Percentiles rank a stretch among this genome's conserved stretches.
phyloP scores from a whole-genome alignment of 2,113 vertebrate species.

The Strigops habroptila region DNA sequence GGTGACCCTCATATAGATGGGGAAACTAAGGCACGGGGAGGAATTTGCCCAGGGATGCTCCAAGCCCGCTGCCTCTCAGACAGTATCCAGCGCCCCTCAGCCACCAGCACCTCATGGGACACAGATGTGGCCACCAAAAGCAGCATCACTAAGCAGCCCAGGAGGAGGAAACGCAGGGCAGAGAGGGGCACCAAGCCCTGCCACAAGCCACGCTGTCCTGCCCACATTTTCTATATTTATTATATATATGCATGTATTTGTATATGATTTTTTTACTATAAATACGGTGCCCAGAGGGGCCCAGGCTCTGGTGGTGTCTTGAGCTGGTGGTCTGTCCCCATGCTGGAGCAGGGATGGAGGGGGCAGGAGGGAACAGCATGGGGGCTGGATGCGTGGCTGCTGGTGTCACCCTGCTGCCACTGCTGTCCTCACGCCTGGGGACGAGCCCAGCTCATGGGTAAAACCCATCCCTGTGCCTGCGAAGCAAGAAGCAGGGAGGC shows the following conservation, averaged over 20 bases:
- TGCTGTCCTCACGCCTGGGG: not conserved
- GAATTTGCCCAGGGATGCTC: not conserved
- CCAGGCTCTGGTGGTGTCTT: not conserved
- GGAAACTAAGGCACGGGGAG: not conserved
- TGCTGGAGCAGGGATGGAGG: rapidly evolving
- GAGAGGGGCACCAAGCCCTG: not conserved
- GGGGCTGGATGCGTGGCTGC: not conserved
- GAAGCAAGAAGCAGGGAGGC: rapidly evolving
- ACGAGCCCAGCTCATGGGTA: not conserved
- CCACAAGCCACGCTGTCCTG: not conserved
- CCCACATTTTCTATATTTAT: not conserved
- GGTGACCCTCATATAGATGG: rapidly evolving
- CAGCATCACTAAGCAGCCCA: not conserved
- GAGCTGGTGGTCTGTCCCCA: not conserved
- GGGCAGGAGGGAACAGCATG: rapidly evolving
- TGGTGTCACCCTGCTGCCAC: not conserved
- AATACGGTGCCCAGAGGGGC: not conserved
- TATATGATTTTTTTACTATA: conserved; percentile 43
- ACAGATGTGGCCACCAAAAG: not conserved
- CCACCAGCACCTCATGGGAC: not conserved
- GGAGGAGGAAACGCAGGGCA: not conserved
- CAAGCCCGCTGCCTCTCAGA: not conserved
- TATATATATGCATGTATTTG: conserved; percentile 35
- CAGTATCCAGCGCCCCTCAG: rapidly evolving
- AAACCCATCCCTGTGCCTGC: not conserved